phyloP scores from a whole-genome alignment of 2,113 vertebrate species.

The Actinemys pallida region DNA sequence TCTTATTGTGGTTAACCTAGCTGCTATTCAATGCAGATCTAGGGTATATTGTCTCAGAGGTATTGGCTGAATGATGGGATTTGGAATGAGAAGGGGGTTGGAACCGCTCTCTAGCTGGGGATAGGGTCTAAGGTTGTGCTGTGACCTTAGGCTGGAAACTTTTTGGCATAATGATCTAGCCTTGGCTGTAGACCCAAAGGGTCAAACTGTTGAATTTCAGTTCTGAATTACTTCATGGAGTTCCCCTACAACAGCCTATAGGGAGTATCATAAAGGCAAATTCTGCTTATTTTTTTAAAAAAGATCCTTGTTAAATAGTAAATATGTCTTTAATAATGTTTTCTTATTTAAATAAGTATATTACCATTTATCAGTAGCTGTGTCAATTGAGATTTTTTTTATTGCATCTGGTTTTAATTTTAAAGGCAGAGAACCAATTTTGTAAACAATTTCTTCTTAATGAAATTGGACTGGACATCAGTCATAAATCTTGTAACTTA shows the following conservation, averaged over 20 bases:
- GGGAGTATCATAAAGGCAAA: neutral
- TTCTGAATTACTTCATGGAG: neutral
- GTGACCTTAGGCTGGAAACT: neutral
- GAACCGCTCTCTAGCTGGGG: neutral
- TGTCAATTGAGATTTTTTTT: slow-evolving; percentile 37
- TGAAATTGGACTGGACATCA: slow-evolving; percentile 77
- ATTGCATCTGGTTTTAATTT: slow-evolving; percentile 78
- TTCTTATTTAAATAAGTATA: slow-evolving; percentile 32
- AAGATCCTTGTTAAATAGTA: neutral
- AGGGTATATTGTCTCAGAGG: neutral
- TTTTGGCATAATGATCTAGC: neutral
- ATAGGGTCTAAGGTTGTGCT: neutral
- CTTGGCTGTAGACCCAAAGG: neutral
- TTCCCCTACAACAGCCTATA: neutral
- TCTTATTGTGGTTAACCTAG: neutral
- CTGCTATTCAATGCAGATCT: neutral
- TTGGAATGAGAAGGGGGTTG: neutral
- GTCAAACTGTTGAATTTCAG: neutral
- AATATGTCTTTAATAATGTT: neutral
- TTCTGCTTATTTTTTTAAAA: slow-evolving; percentile 9
- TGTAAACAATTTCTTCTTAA: slow-evolving; percentile 69
- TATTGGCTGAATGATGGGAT: neutral
- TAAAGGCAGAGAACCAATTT: slow-evolving; percentile 72
- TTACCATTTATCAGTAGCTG: slow-evolving; percentile 59
- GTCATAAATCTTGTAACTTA: slow-evolving; percentile 80